Base-by-base conservation (phyloP, 2,797 vertebrate species). In the Tachyglossus aculeatus region DNA sequence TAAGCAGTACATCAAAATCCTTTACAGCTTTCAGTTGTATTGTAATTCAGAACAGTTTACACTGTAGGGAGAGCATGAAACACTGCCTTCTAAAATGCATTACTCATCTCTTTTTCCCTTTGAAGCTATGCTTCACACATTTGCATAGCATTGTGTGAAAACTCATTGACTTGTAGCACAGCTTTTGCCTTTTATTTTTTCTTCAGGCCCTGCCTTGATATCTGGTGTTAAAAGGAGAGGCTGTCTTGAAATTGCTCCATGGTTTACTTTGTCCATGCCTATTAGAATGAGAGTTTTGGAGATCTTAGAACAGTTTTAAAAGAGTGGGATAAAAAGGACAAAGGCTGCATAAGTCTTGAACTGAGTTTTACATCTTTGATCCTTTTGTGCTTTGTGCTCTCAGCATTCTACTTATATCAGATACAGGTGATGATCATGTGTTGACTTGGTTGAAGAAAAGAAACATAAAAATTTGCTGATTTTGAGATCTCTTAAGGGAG, bases 381-480 rank as follows among this genome's bases (percentile, higher is more conserved):
- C 36, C 25, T 74, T 74, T 67, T 71, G 47, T 62, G 72, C 54
- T 22, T 71, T 62, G 67, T 9, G 52, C 82, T 80, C 75, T 81
- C 74, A 59, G 66, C 74, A 65, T 54, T 74, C 57, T 76, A 62
- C 29, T 82, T 68, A 41, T 82, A 71, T 65, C 56, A 77, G 60
- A 67, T 66, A 81, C 71, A 63, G 55, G 59, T 59, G 69, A 57
- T 58, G 81, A 91, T 85, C 88, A 89, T 76, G 81, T 57, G 58
- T 52, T 39, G 65, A 68, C 66, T 86, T 70, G 88, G 82, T 87
- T 85, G 78, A 55, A 66, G 53, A 82, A 82, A 87, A 83, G 86
- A 90, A 84, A 90, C 88, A 90, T 73, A 70, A 84, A 72, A 90
- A 87, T 61, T 85, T 85, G 65, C 73, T 75, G 78, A 89, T 80